Percentiles rank a stretch among this genome's conserved stretches.
Evolutionary conservation across 2,888 invertebrate species (phyloP).

Genomic region (Polyploca ridens): DNA sequence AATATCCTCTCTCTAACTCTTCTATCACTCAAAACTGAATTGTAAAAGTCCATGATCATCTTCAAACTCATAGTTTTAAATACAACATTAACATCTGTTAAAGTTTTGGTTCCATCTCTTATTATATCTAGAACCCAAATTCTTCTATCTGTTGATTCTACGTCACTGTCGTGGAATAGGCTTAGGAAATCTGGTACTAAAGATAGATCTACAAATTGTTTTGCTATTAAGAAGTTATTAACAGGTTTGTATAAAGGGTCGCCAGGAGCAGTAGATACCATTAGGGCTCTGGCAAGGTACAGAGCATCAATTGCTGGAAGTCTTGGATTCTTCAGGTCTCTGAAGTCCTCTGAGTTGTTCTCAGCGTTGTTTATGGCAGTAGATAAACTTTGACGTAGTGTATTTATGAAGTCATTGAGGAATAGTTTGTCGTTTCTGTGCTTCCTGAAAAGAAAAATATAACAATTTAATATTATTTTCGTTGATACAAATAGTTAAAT

Average conservation of each 20-base stretch:
- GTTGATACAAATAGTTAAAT: not conserved
- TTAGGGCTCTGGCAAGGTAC: slow-evolving; percentile 89
- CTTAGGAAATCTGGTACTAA: slow-evolving; percentile 95
- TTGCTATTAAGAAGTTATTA: slow-evolving; percentile 91
- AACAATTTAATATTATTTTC: not conserved
- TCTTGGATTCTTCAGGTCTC: slow-evolving; percentile 65
- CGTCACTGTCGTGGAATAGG: slow-evolving; percentile 91
- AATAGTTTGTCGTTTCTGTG: slow-evolving; percentile 87
- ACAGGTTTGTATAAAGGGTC: slow-evolving; percentile 91
- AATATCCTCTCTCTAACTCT: slow-evolving; percentile 87
- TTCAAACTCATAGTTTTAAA: slow-evolving; percentile 91
- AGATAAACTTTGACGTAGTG: slow-evolving; percentile 86
- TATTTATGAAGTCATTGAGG: slow-evolving; percentile 88
- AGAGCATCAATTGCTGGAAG: slow-evolving; percentile 86
- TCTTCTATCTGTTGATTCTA: slow-evolving; percentile 87
- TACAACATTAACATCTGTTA: slow-evolving; percentile 89
- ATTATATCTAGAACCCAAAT: slow-evolving; percentile 92
- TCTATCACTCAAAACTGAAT: slow-evolving; percentile 85
- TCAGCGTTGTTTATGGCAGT: slow-evolving; percentile 52
- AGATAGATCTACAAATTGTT: slow-evolving; percentile 89
- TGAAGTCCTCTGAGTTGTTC: slow-evolving; percentile 28
- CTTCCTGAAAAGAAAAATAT: slow-evolving; percentile 56
- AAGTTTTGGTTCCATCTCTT: slow-evolving; percentile 89
- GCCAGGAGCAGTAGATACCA: slow-evolving; percentile 89
- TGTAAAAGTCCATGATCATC: slow-evolving; percentile 89